These are phyloP conservation scores for Coptodon rendalli DNA, from an alignment of 2,113 vertebrate genomes.

Conservation along the genomic window DNA sequence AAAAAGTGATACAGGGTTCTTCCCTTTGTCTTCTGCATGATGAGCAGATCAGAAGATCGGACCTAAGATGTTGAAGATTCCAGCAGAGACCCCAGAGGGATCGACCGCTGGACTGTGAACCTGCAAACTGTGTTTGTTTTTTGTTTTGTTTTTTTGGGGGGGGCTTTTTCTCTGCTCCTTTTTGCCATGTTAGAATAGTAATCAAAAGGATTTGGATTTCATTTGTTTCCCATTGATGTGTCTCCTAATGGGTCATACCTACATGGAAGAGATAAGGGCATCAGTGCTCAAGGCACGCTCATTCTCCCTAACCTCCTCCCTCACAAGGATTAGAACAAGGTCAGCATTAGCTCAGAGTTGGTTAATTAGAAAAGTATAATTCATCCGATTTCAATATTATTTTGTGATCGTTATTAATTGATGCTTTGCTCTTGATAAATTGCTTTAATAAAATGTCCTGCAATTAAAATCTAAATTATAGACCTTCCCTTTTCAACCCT, in stretches of 20 bases:
- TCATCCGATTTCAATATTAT: rapidly evolving
- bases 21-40: neutral
- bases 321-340: neutral
- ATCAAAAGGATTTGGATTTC: neutral
- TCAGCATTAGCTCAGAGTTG: neutral
- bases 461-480: neutral
- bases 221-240: neutral
- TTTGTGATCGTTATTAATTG: neutral
- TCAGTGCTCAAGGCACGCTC: rapidly evolving
- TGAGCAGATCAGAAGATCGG: neutral
- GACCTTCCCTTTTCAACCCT: neutral
- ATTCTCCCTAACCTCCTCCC: neutral
- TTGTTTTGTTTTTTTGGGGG: neutral
- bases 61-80: neutral
- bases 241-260: neutral
- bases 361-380: neutral
- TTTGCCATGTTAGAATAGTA: neutral
- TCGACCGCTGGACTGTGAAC: neutral
- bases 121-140: neutral
- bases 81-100: neutral
- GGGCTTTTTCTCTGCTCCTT: neutral
- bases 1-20: neutral
- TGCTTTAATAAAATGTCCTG: neutral
- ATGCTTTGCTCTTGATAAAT: neutral
- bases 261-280: neutral